Conservation (phyloP, 1,140 invertebrate species). For the Drosophila setifemur region DNA sequence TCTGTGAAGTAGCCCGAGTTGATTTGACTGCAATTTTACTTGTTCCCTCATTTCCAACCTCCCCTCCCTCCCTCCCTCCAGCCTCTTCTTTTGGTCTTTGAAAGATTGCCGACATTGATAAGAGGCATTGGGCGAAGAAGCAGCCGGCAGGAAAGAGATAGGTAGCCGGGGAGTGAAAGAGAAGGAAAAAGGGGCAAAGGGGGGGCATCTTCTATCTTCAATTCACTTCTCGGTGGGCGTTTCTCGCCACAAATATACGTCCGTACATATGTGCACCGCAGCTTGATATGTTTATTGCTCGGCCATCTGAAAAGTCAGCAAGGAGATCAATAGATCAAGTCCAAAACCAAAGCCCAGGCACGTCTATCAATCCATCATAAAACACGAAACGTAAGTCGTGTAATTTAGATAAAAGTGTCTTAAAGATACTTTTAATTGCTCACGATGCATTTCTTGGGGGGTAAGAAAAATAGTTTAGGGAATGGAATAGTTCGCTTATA, state of each 20-base stretch:
- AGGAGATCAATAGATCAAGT: slow-evolving; percentile 17
- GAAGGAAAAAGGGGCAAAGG: background rate
- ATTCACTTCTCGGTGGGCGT: slow-evolving; percentile 43
- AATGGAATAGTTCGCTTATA: too few relatives aligned
- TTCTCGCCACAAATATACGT: slow-evolving; percentile 25
- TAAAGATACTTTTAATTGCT: slow-evolving; percentile 10
- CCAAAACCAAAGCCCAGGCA: background rate
- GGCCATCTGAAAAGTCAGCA: background rate
- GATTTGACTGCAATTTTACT: slow-evolving; percentile 56
- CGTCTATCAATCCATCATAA: slow-evolving; percentile 22
- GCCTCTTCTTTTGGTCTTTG: slow-evolving; percentile 42
- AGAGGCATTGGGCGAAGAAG: too few relatives aligned
- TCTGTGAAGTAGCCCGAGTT: slow-evolving; percentile 45
- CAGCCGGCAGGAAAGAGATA: slow-evolving; percentile 4
- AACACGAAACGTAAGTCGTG: slow-evolving; percentile 11
- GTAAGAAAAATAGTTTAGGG: too few relatives aligned
- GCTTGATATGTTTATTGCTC: slow-evolving; percentile 65
- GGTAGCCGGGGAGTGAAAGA: background rate
- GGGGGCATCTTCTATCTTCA: background rate
- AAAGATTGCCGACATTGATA: slow-evolving; percentile 72
- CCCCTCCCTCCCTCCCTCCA: background rate
- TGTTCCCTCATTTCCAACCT: slow-evolving; percentile 19
- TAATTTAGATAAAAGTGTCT: slow-evolving; percentile 18
- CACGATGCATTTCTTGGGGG: background rate
- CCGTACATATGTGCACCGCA: too few relatives aligned